A percentile compares a stretch with the other conserved stretches of the same genome.
phyloP scores from a whole-genome alignment of 2,113 vertebrate genomes.

The Periophthalmus modestus region DNA sequence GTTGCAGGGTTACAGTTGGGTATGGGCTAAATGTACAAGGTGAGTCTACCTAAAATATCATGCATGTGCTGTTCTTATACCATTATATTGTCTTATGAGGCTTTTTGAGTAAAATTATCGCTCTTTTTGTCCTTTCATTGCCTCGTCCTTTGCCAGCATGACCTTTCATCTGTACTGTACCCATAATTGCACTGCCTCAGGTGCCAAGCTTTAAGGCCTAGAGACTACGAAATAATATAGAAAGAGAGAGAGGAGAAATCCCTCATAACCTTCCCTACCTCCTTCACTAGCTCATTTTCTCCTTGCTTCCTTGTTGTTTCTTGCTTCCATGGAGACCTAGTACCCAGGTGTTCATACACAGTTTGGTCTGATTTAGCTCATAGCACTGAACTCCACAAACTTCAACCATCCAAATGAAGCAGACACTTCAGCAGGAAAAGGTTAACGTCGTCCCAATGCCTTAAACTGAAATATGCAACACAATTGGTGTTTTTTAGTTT shows the following conservation, averaged over 20 bases:
- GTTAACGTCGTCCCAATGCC: constrained; percentile 69
- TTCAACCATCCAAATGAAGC: constrained; percentile 50
- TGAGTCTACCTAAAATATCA: no score
- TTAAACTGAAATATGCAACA: background rate
- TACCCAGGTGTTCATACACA: constrained; percentile 45
- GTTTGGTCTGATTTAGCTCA: constrained; percentile 34
- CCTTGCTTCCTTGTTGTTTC: constrained; percentile 36
- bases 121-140: constrained; percentile 38
- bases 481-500: no score
- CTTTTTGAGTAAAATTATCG: constrained; percentile 37
- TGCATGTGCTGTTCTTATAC: background rate
- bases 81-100: constrained; percentile 18
- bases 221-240: constrained; percentile 33
- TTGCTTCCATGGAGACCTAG: constrained; percentile 58
- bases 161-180: constrained; percentile 64
- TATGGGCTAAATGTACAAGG: no score
- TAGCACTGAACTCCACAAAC: constrained; percentile 43
- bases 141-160: constrained; percentile 57
- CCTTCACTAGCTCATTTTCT: background rate
- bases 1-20: no score
- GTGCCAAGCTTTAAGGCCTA: constrained; percentile 48
- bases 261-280: background rate
- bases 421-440: constrained; percentile 68
- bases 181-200: constrained; percentile 63
- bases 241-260: constrained; percentile 50